Evolutionary conservation across 2,797 vertebrate genomes (phyloP).

Genomic region (Sebastiscus albofasciatus): DNA sequence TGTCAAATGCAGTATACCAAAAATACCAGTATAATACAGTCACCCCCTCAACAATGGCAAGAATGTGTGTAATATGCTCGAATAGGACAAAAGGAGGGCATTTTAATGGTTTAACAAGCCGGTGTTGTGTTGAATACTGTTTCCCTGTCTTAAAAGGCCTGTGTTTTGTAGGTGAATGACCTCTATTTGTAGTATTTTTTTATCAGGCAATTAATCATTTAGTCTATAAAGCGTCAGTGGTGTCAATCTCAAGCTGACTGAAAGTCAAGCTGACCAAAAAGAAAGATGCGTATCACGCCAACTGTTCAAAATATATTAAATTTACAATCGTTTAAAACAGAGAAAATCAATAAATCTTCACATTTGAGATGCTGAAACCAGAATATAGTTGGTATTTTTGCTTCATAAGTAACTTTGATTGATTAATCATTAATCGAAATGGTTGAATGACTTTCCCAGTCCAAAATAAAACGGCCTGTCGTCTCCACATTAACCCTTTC

Average conservation of each 20-base stretch:
- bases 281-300: not conserved
- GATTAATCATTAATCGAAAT: not conserved
- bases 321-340: not conserved
- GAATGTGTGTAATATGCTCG: slow-evolving; percentile 29
- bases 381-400: not conserved
- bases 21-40: too few species aligned
- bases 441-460: too few species aligned
- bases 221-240: not conserved
- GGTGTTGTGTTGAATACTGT: too few species aligned
- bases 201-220: not conserved
- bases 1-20: too few species aligned
- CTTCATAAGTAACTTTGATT: not conserved
- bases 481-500: not conserved
- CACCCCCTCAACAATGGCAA: slow-evolving; percentile 48
- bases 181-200: not conserved
- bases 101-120: slow-evolving; percentile 68
- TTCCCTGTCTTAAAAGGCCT: too few species aligned
- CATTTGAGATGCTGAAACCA: not conserved
- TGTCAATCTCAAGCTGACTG: not conserved
- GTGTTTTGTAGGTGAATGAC: not conserved
- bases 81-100: slow-evolving; percentile 61
- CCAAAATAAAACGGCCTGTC: too few species aligned
- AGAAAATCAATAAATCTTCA: not conserved
- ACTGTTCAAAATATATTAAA: not conserved
- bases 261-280: too few species aligned